Evolutionary conservation across 2,888 invertebrate species (phyloP).

Genomic region (Trichacis sp.): DNA sequence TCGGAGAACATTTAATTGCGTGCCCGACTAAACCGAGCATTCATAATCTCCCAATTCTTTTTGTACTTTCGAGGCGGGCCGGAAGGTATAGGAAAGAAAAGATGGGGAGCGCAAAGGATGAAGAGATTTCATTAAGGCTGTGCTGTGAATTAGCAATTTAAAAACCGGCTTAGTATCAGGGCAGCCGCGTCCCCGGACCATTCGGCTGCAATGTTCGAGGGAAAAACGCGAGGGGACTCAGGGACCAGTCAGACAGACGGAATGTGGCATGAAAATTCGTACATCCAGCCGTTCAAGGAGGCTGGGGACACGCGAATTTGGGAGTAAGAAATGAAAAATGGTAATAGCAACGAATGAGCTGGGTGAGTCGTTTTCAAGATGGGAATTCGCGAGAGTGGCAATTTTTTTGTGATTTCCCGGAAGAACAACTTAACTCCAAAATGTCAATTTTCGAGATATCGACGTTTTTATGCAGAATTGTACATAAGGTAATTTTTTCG

Average conservation of each 20-base stretch:
- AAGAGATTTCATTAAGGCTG: slow-evolving; percentile 51
- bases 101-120: slow-evolving; percentile 21
- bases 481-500: no score
- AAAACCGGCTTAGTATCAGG: slow-evolving; percentile 51
- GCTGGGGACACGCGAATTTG: no score
- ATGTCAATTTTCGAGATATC: no score
- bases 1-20: slow-evolving; percentile 48
- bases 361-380: no score
- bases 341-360: no score
- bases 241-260: neutral
- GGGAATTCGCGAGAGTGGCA: no score
- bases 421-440: no score
- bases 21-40: slow-evolving; percentile 39
- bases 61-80: slow-evolving; percentile 33
- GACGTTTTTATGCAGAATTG: no score
- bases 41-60: slow-evolving; percentile 49
- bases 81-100: slow-evolving; percentile 34
- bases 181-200: slow-evolving; percentile 7
- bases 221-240: neutral
- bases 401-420: no score
- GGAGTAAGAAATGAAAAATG: no score
- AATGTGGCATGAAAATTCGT: no score
- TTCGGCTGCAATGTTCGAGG: neutral
- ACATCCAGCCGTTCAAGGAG: no score
- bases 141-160: slow-evolving; percentile 54